Conservation (phyloP, 2,888 invertebrate genomes). For the Caradrina kadenii region DNA sequence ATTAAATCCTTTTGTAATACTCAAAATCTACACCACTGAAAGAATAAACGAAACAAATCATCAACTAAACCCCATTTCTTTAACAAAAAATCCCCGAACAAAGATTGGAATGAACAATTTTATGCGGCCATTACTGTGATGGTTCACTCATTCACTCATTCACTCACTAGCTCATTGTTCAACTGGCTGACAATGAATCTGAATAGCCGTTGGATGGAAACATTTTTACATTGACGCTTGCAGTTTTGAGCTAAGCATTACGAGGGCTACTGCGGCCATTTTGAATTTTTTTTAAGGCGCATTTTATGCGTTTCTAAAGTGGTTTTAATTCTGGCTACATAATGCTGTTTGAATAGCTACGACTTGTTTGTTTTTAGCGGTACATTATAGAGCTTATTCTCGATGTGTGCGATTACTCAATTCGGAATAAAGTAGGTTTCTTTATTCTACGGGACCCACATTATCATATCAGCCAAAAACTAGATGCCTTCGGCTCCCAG, state of each 20-base stretch:
- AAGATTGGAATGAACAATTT: constrained; percentile 50
- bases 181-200: constrained; percentile 58
- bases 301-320: not conserved
- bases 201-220: constrained; percentile 49
- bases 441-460: too few species aligned
- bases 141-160: constrained; percentile 48
- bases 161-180: constrained; percentile 66
- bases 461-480: too few species aligned
- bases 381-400: not conserved
- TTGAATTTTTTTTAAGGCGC: constrained; percentile 23
- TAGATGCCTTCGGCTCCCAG: too few species aligned
- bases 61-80: not conserved
- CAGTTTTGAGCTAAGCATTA: constrained; percentile 32
- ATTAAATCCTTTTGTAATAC: not conserved
- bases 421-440: too few species aligned
- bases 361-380: not conserved
- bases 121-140: constrained; percentile 63
- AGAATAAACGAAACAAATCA: not conserved
- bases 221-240: constrained; percentile 47
- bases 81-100: constrained; percentile 28
- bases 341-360: not conserved
- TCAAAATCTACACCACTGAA: not conserved
- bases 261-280: constrained; percentile 3
- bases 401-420: not conserved
- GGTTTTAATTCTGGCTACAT: not conserved